Percentiles rank a stretch among this genome's conserved stretches.
Conservation (phyloP, 2,797 vertebrate species). For the Phalanger gymnotis region DNA sequence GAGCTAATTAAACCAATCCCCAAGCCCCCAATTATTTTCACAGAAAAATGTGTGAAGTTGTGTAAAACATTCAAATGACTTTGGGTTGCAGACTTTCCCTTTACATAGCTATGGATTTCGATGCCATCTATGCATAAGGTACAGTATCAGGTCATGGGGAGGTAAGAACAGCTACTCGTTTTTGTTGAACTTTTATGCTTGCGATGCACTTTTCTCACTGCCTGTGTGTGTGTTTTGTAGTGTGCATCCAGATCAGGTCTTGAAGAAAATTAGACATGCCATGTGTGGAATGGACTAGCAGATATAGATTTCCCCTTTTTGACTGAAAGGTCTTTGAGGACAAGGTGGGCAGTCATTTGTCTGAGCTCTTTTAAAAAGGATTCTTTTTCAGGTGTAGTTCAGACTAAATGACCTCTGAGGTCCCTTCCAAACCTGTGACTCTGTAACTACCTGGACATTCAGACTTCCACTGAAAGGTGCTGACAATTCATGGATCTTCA, state of each 20-base stretch:
- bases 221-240: background rate
- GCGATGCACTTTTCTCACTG: background rate
- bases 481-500: background rate
- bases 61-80: constrained; percentile 35
- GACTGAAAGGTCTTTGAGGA: background rate
- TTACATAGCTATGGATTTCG: background rate
- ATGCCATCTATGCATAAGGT: background rate
- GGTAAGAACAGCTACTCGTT: background rate
- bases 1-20: constrained; percentile 68
- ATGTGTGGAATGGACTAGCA: background rate
- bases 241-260: background rate
- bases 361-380: background rate
- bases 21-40: constrained; percentile 60
- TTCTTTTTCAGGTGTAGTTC: background rate
- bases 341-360: background rate
- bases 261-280: background rate
- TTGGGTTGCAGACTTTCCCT: constrained; percentile 24
- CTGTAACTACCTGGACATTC: background rate
- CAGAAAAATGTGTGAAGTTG: constrained; percentile 33
- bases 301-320: no score
- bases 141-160: background rate
- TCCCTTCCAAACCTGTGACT: background rate
- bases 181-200: background rate
- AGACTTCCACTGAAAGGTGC: background rate
- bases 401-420: background rate